Evolutionary conservation across 2,888 invertebrate species (phyloP), one percentile per base, ranked within the genome.

Genomic region (Lottia gigantea): DNA sequence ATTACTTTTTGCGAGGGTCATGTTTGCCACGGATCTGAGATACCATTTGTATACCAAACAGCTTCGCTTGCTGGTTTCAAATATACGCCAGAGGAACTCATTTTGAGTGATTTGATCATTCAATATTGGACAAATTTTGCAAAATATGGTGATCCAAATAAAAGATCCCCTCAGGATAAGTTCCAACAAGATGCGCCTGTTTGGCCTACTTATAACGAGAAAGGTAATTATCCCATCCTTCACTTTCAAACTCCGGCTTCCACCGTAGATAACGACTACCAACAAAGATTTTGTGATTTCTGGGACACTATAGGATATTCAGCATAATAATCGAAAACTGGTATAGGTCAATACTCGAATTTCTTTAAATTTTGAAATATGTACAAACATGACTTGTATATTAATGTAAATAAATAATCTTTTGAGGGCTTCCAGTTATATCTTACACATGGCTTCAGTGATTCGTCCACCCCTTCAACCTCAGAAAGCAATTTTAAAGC

Each of bases 71-170:
- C 73, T 2, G 78, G 80, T 8, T 82, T 80, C 65, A 78, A 78
- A 12, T 77, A 78, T 61, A 80, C 78, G 0, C 70, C 73, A 0
- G 80, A 75, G 4, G 84, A 84, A 68, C 63, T 77, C 23, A 46
- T 62, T 0, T 67, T 85, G 8, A 81, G 81, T 7, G 67, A 75
- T 25, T 55, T 68, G 11, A 66, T 85, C 65, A 83, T 82, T 46
- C 55, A 70, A 1, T 84, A 81, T 68, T 86, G 83, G 83, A 76
- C 83, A n/a, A 86, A 85, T 71, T 86, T 86, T 66, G 85, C 85
- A 7, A 83, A 83, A 66, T 77, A 80, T 15, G 83, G 83, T 46
- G 74, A 83, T 66, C 84, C 84, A 0, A 80, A 78, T 62, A 66
- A 66, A 45, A 79, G 81, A 14, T 47, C 67, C 7, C 26, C 45